phyloP scores from a whole-genome alignment of 1,140 invertebrate species.

The Anastrepha obliqua region DNA sequence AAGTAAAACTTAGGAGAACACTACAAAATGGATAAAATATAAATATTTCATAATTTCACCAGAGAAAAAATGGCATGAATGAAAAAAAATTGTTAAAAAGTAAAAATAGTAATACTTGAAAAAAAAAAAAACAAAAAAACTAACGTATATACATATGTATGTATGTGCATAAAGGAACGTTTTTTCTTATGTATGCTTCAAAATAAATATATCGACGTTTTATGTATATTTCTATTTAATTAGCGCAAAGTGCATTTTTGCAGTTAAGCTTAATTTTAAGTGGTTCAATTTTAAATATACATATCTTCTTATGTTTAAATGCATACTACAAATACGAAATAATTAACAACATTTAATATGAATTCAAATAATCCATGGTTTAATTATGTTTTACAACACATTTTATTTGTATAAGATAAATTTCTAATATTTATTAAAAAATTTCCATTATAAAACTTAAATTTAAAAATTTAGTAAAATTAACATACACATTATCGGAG shows the following conservation, averaged over 20 bases:
- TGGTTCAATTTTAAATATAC: background rate
- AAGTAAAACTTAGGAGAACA: background rate
- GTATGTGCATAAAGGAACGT: too few relatives aligned
- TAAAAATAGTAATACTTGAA: too few relatives aligned
- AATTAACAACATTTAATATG: background rate
- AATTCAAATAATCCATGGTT: background rate
- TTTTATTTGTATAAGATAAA: background rate
- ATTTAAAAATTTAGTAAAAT: background rate
- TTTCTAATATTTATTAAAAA: slow-evolving; percentile 35
- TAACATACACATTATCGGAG: background rate
- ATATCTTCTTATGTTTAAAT: background rate
- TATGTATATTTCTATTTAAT: background rate
- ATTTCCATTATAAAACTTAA: background rate
- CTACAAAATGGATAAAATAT: background rate
- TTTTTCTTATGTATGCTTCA: too few relatives aligned
- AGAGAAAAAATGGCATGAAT: background rate
- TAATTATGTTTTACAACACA: background rate
- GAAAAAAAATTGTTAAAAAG: background rate
- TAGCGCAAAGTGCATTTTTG: slow-evolving; percentile 18
- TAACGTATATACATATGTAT: too few relatives aligned
- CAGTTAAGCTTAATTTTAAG: slow-evolving; percentile 29
- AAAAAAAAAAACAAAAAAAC: too few relatives aligned
- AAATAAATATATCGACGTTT: too few relatives aligned
- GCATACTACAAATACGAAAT: background rate
- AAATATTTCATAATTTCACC: background rate